These are phyloP conservation scores for Nezara viridula DNA, from an alignment of 2,888 invertebrate species.

Conservation along the genomic window DNA sequence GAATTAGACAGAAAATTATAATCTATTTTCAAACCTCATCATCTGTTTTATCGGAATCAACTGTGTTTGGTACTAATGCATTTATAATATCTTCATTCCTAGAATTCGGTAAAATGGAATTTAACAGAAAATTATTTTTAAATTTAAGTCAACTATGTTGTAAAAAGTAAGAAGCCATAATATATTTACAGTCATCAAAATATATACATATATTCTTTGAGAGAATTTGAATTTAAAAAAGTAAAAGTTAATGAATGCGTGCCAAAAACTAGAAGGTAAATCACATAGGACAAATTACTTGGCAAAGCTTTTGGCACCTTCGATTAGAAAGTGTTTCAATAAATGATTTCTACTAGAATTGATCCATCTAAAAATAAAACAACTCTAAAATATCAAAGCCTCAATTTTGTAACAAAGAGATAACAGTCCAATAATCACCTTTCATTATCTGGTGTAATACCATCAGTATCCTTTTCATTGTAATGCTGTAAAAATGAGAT, in stretches of 20 bases:
- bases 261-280: conserved; percentile 58
- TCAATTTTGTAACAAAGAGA: conserved; percentile 3
- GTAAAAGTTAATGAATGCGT: conserved; percentile 53
- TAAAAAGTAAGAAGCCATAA: not conserved
- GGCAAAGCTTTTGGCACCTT: conserved; percentile 48
- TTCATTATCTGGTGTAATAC: conserved; percentile 63
- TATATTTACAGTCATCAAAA: not conserved
- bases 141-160: not conserved
- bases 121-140: not conserved
- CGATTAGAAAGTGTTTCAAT: conserved; percentile 36
- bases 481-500: conserved; percentile 63
- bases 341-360: conserved; percentile 7
- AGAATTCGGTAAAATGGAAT: conserved; percentile 16
- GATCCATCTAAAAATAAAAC: conserved; percentile 2
- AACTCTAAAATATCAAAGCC: conserved; percentile 24
- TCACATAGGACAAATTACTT: conserved; percentile 51
- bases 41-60: conserved; percentile 56
- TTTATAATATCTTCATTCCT: conserved; percentile 60
- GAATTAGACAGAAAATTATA: not conserved
- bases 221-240: not conserved
- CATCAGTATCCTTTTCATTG: conserved; percentile 63
- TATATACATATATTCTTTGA: not conserved
- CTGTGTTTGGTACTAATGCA: conserved; percentile 56
- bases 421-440: conserved; percentile 63
- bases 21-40: conserved; percentile 60